These are phyloP conservation scores for Lasioglossum oenotherae DNA, from an alignment of 2,888 invertebrate species.

Conservation along the genomic window DNA sequence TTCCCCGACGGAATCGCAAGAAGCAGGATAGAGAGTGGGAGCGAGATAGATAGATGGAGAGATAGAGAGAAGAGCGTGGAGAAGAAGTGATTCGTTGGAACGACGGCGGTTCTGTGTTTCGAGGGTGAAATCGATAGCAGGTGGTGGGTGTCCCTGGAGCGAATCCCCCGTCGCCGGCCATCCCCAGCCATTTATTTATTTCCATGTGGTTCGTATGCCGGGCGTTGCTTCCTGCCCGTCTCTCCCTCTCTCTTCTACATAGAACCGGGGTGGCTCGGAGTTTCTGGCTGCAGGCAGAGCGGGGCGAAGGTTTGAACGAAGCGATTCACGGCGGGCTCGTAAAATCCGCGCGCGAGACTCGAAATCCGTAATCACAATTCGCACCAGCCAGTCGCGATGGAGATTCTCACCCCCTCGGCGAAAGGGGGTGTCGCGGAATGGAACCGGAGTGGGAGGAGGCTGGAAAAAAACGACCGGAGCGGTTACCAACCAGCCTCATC, in stretches of 20 bases:
- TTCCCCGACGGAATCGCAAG: not conserved
- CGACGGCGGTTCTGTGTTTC: slow-evolving; percentile 39
- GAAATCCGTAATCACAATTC: slow-evolving; percentile 74
- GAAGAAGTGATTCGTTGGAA: slow-evolving; percentile 32
- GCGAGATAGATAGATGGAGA: not conserved
- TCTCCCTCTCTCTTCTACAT: not conserved
- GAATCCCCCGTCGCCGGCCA: slow-evolving; percentile 42
- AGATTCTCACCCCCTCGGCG: slow-evolving; percentile 47
- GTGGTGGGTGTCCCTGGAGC: slow-evolving; percentile 43
- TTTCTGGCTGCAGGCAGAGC: not conserved
- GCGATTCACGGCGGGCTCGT: slow-evolving; percentile 66
- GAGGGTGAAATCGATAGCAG: slow-evolving; percentile 55
- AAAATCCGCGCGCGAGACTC: slow-evolving; percentile 69
- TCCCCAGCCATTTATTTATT: slow-evolving; percentile 78
- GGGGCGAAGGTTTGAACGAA: slow-evolving; percentile 38
- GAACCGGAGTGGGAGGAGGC: not conserved
- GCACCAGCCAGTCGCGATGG: slow-evolving; percentile 60
- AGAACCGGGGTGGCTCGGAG: not conserved
- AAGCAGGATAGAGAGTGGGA: not conserved
- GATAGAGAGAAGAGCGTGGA: not conserved
- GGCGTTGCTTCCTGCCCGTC: slow-evolving; percentile 33
- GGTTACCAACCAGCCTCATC: not conserved
- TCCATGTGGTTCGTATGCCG: slow-evolving; percentile 73
- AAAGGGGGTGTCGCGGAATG: slow-evolving; percentile 17
- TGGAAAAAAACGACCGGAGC: not conserved